Base-by-base conservation (phyloP, 2,113 vertebrate species). In the Coracopsis vasa region DNA sequence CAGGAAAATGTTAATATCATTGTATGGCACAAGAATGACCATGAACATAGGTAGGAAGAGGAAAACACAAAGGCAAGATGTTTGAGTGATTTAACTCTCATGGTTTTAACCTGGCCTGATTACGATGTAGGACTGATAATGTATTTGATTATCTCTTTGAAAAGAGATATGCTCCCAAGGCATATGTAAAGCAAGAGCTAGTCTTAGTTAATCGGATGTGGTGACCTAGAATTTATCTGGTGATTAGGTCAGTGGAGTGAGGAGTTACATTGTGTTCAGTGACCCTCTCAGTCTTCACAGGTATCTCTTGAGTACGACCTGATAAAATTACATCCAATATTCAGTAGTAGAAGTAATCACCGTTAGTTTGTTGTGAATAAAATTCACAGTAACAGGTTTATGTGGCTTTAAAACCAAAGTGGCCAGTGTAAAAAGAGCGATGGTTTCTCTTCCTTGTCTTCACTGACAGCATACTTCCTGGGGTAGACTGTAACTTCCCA, bases 11-110 rank as follows among this genome's bases (percentile, higher is more conserved):
- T 51, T 66, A 50, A 17, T 65, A 6, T 13, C 16, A 6, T 25
- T 33, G 28, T 25, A 27, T 37, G 75, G 47, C 33, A 31, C 54
- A 64, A 35, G 64, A 78, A 53, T 14, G 35, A 54, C 42, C 8
- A 2, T 18, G 65, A 42, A 1, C 2, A 18, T 47, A 5, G 12
- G 39, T 1, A 42, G 64, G 37, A 62, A 61, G 23, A 86, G 58
- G 37, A 80, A n/a, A 81, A 67, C 12, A 42, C 20, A 37, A 75
- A 87, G 27, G 48, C 72, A 69, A 62, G 39, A 45, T 77, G 10
- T 44, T 70, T 51, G 44, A 94, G 28, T 1, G 0, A 16, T 78
- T 50, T 71, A 64, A 8, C 18, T 67, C 62, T n/a, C 0, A 0
- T 80, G 69, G 60, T 70, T 87, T 90, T 89, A 86, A 25, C 42